Evolutionary conservation across 1,140 invertebrate genomes (phyloP), one percentile per base, ranked within the genome.

Genomic region (Cydia splendana): DNA sequence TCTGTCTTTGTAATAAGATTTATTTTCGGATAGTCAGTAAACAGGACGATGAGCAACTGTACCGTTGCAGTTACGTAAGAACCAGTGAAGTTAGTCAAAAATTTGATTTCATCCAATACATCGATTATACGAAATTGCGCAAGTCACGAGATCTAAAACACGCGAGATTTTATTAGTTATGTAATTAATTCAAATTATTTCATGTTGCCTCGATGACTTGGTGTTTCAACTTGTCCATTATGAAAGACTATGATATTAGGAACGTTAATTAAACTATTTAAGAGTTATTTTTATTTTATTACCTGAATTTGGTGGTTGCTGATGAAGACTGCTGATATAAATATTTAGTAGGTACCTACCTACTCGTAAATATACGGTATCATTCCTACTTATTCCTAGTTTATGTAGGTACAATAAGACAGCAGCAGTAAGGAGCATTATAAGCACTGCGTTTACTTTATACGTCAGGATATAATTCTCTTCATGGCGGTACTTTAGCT

Each of bases 101-200:
- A 69, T 38, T 76, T 65, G 65, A 67, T 76, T 67, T 67, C 18
- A 42, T 76, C 24, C 62, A 67, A 51, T 76, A 75, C 74, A 75
- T 42, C 73, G 28, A 45, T 57, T 76, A 62, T 62, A 77, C 51
- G 30, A 75, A 75, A 75, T 75, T 79, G 65, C 78, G 38, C 45
- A 79, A 79, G 78, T 77, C 78, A 77, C 78, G 78, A 75, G 74
- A 77, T 77, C 74, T 53, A n/a, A 62, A 65, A 75, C 74, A 75
- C n/a, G 53, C 30, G 51, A 57, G 30, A 65, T 57, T 75, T 74
- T 28, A 45, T n/a, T 65, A 20, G 28, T 75, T 75, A 75, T 75
- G 53, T 65, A 62, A 75, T 65, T n/a, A 71, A 71, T 71, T 42
- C 7, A 45, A 71, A 71, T 71, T 38, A 71, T 42, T 71, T 20